Evolutionary conservation across 2,888 invertebrate species (phyloP), one percentile per base, ranked within the genome.

Genomic region (Eupithecia subfuscata): DNA sequence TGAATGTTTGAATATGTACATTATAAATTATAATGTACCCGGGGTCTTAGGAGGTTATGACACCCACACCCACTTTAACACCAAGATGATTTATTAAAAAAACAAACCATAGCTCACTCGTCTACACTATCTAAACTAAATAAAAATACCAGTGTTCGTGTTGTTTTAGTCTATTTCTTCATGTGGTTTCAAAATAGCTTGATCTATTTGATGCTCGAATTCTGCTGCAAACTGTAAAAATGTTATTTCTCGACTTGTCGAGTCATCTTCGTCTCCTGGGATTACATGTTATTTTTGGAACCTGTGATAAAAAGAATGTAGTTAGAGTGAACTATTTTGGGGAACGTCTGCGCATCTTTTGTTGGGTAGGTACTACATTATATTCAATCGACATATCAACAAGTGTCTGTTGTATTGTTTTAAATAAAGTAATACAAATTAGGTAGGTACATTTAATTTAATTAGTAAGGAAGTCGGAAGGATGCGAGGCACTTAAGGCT

Each of bases 61-160:
- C n/a, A n/a, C n/a, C n/a, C n/a, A n/a, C 11, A 40, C 43, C 43
- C 45, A 45, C 1, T 16, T 14, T 45, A 16, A 45, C 16, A 45
- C 45, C 16, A 7, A 16, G 60, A 30, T 40, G 34, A 67, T 67
- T 40, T 67, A 67, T 67, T 40, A n/a, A 22, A 67, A n/a, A n/a
- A 67, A 67, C 65, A 67, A 67, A 67, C 40, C 67, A 37, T 67
- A 67, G 3, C 3, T 67, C n/a, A 18, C 40, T 40, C 12, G 37
- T 12, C 12, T 18, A 6, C 63, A 30, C 63, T 56, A 25, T 18
- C 16, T n/a, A 34, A 34, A 64, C 34, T 64, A 34, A 64, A 64
- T 64, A 64, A 64, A 64, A 64, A 64, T 64, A 64, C 34, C 64
- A 64, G 16, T 16, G 14, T 11, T 56, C 22, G 11, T 56, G 11